Evolutionary conservation across 1,140 invertebrate species (phyloP), one percentile per base, ranked within the genome.

Genomic region (Samia ricini): DNA sequence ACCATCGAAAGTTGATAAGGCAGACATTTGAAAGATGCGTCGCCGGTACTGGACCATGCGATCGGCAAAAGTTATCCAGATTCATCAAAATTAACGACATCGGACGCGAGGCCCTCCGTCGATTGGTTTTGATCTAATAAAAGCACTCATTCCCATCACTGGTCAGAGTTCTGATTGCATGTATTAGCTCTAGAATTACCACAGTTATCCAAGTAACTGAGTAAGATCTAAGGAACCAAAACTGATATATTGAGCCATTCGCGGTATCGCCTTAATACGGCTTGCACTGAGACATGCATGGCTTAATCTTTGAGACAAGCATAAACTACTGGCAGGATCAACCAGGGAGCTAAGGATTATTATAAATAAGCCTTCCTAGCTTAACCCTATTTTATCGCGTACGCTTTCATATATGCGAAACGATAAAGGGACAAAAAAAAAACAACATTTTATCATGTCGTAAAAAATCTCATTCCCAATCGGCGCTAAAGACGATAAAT

Each of bases 111-210:
- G 91, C 86, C 86, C 88, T 83, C 88, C 84, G 86, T 86, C 91
- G 91, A 91, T 86, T 89, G 85, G 84, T 90, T 88, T 90, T 88
- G 82, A 89, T 89, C 88, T 90, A 88, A 90, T 95, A 94, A 95
- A 94, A 93, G 92, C 93, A 91, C 92, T 91, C 93, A 92, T 94
- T 88, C 82, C 92, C 92, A 91, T 92, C 90, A 59, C 91, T 91
- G 92, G 92, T 93, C 91, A 91, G 92, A 91, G 91, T 91, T 93
- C 91, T 91, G 89, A 92, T 92, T 93, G 94, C 94, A 95, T 94
- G 94, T 95, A 95, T 95, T 94, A 95, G 94, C 94, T 95, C 94
- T 95, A 95, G 94, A 95, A 94, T 95, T 95, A 93, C 94, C 94
- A 95, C 95, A 94, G 95, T 96, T 96, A 96, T 96, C 95, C 95